Conservation (phyloP, 2,888 invertebrate species). For the Macropis europaea region DNA sequence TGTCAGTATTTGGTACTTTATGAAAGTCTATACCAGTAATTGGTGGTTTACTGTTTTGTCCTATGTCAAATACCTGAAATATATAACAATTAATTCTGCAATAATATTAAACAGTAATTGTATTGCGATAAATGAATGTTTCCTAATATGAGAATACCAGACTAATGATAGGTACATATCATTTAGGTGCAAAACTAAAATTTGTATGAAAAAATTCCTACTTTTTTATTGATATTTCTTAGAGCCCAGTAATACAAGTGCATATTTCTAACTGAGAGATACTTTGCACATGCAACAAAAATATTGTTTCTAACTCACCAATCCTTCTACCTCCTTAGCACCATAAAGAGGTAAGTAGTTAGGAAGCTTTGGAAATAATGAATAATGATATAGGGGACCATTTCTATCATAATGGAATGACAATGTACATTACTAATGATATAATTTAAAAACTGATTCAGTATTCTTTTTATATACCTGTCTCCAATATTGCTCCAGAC, state of each 20-base stretch:
- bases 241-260: not conserved
- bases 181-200: not conserved
- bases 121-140: not conserved
- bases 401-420: conserved; percentile 26
- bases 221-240: not conserved
- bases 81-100: conserved; percentile 27
- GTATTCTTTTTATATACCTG: conserved; percentile 84
- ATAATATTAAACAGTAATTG: conserved; percentile 12
- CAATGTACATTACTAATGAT: conserved; percentile 29
- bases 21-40: conserved; percentile 95
- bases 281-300: conserved; percentile 25
- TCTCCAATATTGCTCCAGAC: conserved; percentile 89
- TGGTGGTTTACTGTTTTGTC: conserved; percentile 87
- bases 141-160: not conserved
- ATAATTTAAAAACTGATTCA: not conserved
- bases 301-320: conserved; percentile 82
- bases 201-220: no score
- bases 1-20: conserved; percentile 85
- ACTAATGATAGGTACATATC: conserved; percentile 4
- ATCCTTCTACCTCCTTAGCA: conserved; percentile 87
- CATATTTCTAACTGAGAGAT: conserved; percentile 16
- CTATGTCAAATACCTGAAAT: conserved; percentile 91
- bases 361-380: conserved; percentile 83
- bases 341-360: conserved; percentile 88
- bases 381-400: conserved; percentile 54